phyloP scores from a whole-genome alignment of 1,140 invertebrate genomes.

The Drosophila leontia region DNA sequence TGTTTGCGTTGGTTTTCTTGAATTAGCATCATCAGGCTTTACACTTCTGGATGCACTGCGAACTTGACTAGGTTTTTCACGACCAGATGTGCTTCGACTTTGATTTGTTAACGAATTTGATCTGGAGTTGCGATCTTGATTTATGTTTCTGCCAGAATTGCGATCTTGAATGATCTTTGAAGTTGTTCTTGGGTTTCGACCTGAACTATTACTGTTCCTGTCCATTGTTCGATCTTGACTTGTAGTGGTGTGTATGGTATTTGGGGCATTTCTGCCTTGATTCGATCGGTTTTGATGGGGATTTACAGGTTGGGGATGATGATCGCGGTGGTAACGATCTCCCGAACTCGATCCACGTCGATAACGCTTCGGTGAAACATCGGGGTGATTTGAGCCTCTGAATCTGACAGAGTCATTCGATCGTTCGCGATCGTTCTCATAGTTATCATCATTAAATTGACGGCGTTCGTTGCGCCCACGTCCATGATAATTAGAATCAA shows the following conservation, averaged over 20 bases:
- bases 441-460: constrained; percentile 8
- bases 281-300: neutral
- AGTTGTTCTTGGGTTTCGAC: neutral
- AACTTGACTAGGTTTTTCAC: neutral
- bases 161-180: neutral
- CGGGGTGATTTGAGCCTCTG: neutral
- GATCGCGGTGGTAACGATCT: constrained; percentile 1
- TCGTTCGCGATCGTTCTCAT: constrained; percentile 4
- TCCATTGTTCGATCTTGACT: constrained; percentile 1
- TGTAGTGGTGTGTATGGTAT: neutral
- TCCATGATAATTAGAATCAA: constrained; percentile 20
- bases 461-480: constrained; percentile 9
- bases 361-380: constrained; percentile 9
- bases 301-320: neutral
- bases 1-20: neutral
- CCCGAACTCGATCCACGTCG: neutral
- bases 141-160: neutral
- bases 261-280: neutral
- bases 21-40: neutral
- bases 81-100: neutral
- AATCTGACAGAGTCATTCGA: constrained; percentile 8
- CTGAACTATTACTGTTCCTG: neutral
- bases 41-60: neutral
- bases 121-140: neutral
- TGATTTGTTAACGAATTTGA: constrained; percentile 1